Evolutionary conservation across 2,888 invertebrate species (phyloP).

Genomic region (Agonopterix subpropinquella): DNA sequence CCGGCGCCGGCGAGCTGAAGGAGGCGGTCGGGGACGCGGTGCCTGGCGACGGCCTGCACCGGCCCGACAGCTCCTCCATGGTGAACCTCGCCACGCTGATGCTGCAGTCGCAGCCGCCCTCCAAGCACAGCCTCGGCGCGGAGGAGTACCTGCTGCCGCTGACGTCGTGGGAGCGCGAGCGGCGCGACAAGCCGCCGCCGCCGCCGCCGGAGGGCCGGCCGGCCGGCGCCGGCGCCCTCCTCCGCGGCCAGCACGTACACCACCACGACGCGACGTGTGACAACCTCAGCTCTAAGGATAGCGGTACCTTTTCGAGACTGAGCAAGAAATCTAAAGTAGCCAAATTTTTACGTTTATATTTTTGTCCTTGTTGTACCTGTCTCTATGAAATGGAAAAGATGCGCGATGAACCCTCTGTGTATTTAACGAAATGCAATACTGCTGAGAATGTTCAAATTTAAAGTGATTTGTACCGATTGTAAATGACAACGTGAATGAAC

Average conservation of each 20-base stretch:
- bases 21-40: conserved; percentile 37
- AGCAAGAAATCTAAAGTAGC: conserved; percentile 52
- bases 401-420: conserved; percentile 31
- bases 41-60: conserved; percentile 74
- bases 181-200: conserved; percentile 6
- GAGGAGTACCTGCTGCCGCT: conserved; percentile 73
- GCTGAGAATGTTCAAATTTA: not conserved
- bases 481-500: too few species aligned
- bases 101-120: conserved; percentile 41
- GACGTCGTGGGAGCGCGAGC: conserved; percentile 72
- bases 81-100: conserved; percentile 76
- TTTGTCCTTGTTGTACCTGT: conserved; percentile 65
- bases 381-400: conserved; percentile 56
- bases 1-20: not conserved
- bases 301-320: conserved; percentile 27
- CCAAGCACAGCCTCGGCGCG: conserved; percentile 48
- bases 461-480: too few species aligned
- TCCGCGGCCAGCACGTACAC: not conserved
- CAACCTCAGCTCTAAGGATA: conserved; percentile 26
- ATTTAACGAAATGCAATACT: conserved; percentile 16
- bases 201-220: not conserved
- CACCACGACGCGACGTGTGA: conserved; percentile 3
- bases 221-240: not conserved
- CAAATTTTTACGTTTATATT: conserved; percentile 56
- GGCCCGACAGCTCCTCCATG: conserved; percentile 74